Percentiles rank a stretch among this genome's conserved stretches.
Conservation (phyloP, 2,113 vertebrate species). For the Cephalopholis sonnerati region DNA sequence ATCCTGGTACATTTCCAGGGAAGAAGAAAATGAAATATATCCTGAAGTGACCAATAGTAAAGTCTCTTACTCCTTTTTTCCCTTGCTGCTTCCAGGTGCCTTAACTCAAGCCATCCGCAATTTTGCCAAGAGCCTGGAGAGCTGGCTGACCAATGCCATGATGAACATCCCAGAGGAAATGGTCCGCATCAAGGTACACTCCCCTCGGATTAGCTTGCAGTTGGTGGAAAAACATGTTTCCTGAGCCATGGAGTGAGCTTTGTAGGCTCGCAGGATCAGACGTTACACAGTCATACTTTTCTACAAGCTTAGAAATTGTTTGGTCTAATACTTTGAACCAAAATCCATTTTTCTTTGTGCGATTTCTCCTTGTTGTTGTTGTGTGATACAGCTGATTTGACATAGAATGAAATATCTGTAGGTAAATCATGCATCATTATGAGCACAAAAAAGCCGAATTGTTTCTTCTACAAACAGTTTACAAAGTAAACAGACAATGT, state of each 20-base stretch:
- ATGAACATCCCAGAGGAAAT: conserved; percentile 97
- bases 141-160: conserved; percentile 95
- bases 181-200: conserved; percentile 92
- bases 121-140: conserved; percentile 96
- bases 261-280: background rate
- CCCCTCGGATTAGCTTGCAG: background rate
- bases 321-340: background rate
- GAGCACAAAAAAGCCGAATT: too few relatives aligned
- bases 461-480: too few relatives aligned
- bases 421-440: background rate
- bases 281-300: background rate
- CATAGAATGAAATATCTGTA: background rate
- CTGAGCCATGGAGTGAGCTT: background rate
- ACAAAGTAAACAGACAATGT: background rate
- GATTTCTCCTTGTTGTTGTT: background rate
- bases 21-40: background rate
- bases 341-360: background rate
- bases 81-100: conserved; percentile 86
- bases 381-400: background rate
- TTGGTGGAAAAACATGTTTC: background rate
- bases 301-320: background rate
- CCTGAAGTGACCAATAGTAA: background rate
- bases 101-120: conserved; percentile 98
- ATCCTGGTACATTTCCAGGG: background rate
- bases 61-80: background rate